Percentiles rank a stretch among this genome's conserved stretches.
Evolutionary conservation across 2,113 vertebrate genomes (phyloP).

Genomic region (Salvelinus namaycush): DNA sequence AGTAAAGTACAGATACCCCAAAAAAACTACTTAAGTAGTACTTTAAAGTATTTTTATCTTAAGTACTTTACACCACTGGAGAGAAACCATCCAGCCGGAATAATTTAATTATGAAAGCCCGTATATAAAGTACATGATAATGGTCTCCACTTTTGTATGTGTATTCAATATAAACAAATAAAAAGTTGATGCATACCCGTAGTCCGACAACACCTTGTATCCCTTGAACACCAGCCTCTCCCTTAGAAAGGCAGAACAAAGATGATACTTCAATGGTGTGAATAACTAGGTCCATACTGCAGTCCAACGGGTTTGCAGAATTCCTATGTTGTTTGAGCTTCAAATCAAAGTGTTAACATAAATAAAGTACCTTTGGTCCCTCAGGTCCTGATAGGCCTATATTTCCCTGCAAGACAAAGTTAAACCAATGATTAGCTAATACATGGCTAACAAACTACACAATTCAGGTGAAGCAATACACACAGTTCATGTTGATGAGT

Average conservation of each 20-base stretch:
- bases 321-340: too few relatives aligned
- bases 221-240: constrained; percentile 72
- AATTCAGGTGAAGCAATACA: background rate
- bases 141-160: background rate
- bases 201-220: constrained; percentile 67
- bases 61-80: constrained; percentile 7
- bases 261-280: background rate
- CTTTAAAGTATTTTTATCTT: too few relatives aligned
- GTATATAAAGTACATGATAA: background rate
- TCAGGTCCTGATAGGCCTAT: constrained; percentile 72
- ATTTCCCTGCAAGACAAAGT: constrained; percentile 71
- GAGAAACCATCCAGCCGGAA: constrained; percentile 33
- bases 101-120: constrained; percentile 20
- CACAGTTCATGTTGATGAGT: background rate
- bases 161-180: background rate
- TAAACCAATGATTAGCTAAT: background rate
- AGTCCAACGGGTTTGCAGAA: too few relatives aligned
- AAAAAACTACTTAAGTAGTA: too few relatives aligned
- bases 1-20: too few relatives aligned
- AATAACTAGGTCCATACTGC: background rate
- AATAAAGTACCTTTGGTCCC: constrained; percentile 76
- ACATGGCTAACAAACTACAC: background rate
- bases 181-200: constrained; percentile 62
- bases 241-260: constrained; percentile 51
- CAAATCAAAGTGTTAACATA: background rate